phyloP scores from a whole-genome alignment of 1,140 invertebrate species.

The Cydia splendana region DNA sequence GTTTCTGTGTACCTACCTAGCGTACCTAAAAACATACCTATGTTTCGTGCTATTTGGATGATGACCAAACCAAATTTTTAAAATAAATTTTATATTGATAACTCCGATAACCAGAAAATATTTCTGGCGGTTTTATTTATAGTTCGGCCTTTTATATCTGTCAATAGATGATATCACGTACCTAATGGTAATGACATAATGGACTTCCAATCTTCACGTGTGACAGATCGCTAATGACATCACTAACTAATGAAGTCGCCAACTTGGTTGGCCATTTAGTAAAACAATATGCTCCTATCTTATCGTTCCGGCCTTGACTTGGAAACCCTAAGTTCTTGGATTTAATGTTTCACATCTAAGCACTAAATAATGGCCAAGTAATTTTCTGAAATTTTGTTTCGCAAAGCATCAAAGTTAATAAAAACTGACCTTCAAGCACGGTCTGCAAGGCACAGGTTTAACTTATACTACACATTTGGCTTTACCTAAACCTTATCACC shows the following conservation, averaged over 20 bases:
- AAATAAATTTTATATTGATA: no score
- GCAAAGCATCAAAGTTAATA: neutral
- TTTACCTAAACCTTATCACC: neutral
- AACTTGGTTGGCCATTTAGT: neutral
- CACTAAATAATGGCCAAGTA: neutral
- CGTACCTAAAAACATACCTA: no score
- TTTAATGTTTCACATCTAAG: neutral
- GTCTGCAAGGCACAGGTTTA: neutral
- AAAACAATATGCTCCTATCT: neutral
- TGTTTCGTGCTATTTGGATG: no score
- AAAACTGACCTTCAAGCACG: constrained; percentile 26
- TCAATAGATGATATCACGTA: neutral
- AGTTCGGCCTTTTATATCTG: neutral
- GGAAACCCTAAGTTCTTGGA: neutral
- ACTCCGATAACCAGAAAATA: no score
- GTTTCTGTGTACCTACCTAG: no score
- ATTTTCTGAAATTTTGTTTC: neutral
- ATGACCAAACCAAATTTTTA: no score
- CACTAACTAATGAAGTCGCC: neutral
- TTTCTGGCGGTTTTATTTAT: no score
- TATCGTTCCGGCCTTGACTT: neutral
- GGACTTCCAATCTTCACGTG: neutral
- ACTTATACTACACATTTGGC: neutral
- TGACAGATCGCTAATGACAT: neutral
- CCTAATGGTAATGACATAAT: neutral